Base-by-base conservation (phyloP, 2,113 vertebrate species). In the Accipiter cooperii region DNA sequence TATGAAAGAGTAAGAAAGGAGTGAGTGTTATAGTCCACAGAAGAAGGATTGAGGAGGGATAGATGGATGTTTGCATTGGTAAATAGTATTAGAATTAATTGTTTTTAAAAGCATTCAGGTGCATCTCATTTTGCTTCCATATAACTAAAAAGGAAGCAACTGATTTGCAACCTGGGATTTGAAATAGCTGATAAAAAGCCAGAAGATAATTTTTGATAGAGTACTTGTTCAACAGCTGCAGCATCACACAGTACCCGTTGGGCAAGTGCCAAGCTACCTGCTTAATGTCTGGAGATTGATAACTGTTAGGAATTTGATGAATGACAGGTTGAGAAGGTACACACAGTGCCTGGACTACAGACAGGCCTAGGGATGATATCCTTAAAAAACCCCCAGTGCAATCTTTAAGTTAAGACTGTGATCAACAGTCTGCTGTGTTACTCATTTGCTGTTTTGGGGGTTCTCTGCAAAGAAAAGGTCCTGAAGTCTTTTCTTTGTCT, bases 71-170 rank as follows among this genome's bases (percentile, higher is more conserved):
- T 87, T 69, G 17, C 69, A 75, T 52, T 49, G 18, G 46, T 71
- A 89, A 95, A 89, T 49, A 84, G 36, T 64, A 92, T 91, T 81
- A 93, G 47, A 89, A 84, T 20, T 64, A 89, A 93, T 78, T 93
- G 82, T 83, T 94, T 92, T 87, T 68, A 82, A 93, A 97, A 95
- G 77, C 70, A 68, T 90, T 94, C 90, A 95, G 95, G 89, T 97
- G 94, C 80, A 91, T 79, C 68, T 95, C 31, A 4, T 89, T 95
- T 95, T 89, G 38, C 68, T 92, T 75, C 69, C 26, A 33, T 49
- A 46, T 87, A 60, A 46, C 73, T 94, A 93, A 93, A 94, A 94
- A 84, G 36, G 55, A 84, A 86, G 84, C n/a, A 73, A 93, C 31
- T 76, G 69, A 95, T 91, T 89, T 94, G 65, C 84, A 95, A n/a